These are phyloP conservation scores for Proterorhinus semilunaris DNA, from an alignment of 2,113 vertebrate species.

Conservation along the genomic window DNA sequence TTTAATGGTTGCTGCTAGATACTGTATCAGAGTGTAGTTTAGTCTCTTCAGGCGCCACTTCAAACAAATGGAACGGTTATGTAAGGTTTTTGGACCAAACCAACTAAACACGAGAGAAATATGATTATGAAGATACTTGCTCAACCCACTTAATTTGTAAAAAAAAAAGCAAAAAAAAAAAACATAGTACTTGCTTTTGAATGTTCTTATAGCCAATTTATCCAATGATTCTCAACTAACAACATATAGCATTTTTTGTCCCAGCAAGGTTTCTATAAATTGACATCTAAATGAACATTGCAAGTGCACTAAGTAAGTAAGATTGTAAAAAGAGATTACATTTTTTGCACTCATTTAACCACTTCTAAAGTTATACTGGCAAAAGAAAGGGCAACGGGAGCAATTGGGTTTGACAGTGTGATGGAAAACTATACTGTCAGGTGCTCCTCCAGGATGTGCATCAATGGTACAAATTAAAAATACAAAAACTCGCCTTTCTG, in stretches of 20 bases:
- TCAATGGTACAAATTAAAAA: too few species aligned
- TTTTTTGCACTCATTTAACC: background rate
- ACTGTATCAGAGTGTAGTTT: background rate
- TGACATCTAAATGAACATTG: conserved; percentile 5
- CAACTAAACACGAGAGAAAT: background rate
- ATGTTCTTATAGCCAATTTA: conserved; percentile 11
- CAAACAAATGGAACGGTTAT: background rate
- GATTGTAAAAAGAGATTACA: background rate
- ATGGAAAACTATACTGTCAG: too few species aligned
- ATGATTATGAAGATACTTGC: background rate
- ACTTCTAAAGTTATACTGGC: too few species aligned
- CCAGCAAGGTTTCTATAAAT: conserved; percentile 28
- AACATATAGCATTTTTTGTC: conserved; percentile 19
- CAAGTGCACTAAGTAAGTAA: background rate
- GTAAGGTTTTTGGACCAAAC: conserved; percentile 2
- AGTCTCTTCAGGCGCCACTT: background rate
- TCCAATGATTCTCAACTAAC: conserved; percentile 14
- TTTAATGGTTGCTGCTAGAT: background rate
- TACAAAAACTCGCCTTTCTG: too few species aligned
- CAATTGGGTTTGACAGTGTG: too few species aligned
- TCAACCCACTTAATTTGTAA: background rate
- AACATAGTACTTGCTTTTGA: background rate
- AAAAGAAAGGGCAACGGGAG: too few species aligned
- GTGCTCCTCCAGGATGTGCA: too few species aligned
- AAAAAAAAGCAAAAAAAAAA: background rate